A percentile compares a stretch with the other conserved stretches of the same genome.
Evolutionary conservation across 2,888 invertebrate genomes (phyloP).

Genomic region (Agriopis leucophaearia): DNA sequence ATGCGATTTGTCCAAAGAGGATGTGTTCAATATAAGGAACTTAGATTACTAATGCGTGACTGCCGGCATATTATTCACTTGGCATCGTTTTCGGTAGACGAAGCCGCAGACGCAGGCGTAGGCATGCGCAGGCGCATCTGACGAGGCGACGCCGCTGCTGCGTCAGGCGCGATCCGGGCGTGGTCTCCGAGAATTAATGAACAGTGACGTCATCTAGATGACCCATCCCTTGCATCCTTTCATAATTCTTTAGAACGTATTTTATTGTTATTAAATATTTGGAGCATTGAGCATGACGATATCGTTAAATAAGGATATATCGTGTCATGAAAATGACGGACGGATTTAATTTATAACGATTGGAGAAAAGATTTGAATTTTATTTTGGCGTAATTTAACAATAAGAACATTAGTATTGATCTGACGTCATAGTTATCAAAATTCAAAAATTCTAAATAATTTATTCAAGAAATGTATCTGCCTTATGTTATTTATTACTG

Average conservation of each 20-base stretch:
- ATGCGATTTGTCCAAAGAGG: constrained; percentile 37
- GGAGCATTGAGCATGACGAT: constrained; percentile 17
- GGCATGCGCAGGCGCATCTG: constrained; percentile 72
- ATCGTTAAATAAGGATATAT: constrained; percentile 10
- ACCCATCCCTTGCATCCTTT: constrained; percentile 61
- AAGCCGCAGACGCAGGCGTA: constrained; percentile 62
- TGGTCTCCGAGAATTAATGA: constrained; percentile 55
- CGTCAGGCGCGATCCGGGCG: constrained; percentile 41
- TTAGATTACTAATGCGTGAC: constrained; percentile 42
- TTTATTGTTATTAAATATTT: constrained; percentile 23
- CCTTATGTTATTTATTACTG: no score
- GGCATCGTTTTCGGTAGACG: constrained; percentile 61
- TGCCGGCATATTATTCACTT: constrained; percentile 46
- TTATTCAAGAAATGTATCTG: no score
- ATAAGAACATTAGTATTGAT: neutral
- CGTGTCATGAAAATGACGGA: constrained; percentile 1
- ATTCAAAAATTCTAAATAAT: neutral
- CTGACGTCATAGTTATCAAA: neutral
- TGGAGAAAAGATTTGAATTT: neutral
- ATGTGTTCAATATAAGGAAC: constrained; percentile 44
- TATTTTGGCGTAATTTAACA: neutral
- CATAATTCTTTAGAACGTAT: constrained; percentile 8
- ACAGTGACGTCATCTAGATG: constrained; percentile 74
- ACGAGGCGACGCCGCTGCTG: constrained; percentile 12
- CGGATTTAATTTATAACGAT: constrained; percentile 1